Base-by-base conservation (phyloP, 2,888 invertebrate species). In the Polylopha cassiicola region DNA sequence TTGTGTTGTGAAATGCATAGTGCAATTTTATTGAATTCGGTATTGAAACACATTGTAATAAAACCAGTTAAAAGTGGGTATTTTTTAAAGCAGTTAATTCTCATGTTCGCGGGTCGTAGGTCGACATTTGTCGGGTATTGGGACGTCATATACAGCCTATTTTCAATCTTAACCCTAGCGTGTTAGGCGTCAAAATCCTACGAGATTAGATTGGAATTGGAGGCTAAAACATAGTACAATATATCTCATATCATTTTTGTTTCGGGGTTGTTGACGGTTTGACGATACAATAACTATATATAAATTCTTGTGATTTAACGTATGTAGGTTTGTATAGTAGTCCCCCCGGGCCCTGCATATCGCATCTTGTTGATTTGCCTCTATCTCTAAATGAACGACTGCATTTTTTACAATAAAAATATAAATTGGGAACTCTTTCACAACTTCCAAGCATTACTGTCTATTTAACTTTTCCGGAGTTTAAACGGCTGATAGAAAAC, bases 231-330 rank as follows among this genome's bases (percentile, higher is more conserved):
- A 58, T 57, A 73, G 72, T 73, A 75, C 72, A 74, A 73, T 61
- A 46, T 47, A 51, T 53, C 44, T 72, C 71, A 73, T 74, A 75
- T 76, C 74, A 71, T 43, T 34, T 32, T 37, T 20, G 31, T 37
- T 42, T 24, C n/a, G 14, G 20, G 18, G 18, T 24, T 26, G 14
- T 51, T 55, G 55, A n/a, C n/a, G 55, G 66, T 59, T 53, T 61
- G 55, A 62, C 48, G 51, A 62, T 67, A 73, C 69, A 70, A 70
- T 70, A 70, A 71, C 58, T 68, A 66, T 56, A 67, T 58, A 55
- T 44, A 59, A 59, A 54, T 66, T 63, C 61, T 68, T 68, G 71
- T 73, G 68, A 72, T 71, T 64, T 66, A 74, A 71, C 59, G 54
- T 67, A 64, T 49, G 62, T 68, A 69, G 66, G 58, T 50, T 55